Conservation (phyloP, 2,113 vertebrate genomes). For the Ondatra zibethicus region DNA sequence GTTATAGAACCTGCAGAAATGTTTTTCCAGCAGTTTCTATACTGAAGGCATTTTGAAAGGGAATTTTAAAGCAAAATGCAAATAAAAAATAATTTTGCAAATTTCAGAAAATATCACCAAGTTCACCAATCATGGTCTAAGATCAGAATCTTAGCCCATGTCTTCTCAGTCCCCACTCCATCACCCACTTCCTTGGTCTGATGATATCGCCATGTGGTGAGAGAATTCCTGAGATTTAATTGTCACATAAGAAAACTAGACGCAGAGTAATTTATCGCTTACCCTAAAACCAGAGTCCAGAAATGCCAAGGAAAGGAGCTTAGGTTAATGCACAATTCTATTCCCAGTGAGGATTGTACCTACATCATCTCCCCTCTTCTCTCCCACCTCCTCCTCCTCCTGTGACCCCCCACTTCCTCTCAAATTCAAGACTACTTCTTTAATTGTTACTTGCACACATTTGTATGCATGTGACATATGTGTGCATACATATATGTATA, state of each 20-base stretch:
- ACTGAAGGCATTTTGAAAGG: too few species aligned
- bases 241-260: neutral
- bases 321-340: neutral
- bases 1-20: neutral
- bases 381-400: neutral
- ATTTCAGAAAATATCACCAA: neutral
- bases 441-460: neutral
- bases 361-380: neutral
- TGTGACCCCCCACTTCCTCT: neutral
- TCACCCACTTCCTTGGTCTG: neutral
- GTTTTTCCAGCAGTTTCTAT: neutral
- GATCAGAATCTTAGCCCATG: neutral
- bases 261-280: neutral
- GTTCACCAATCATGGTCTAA: neutral
- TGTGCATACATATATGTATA: neutral
- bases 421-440: neutral
- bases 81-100: neutral
- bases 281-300: neutral
- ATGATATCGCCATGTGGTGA: neutral
- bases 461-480: neutral
- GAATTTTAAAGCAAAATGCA: neutral
- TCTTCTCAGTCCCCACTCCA: neutral
- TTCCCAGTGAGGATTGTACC: neutral
- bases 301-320: neutral
- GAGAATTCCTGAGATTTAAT: neutral